Base-by-base conservation (phyloP, 92 coral and sea anemone genomes). In the Heliopora coerulea region DNA sequence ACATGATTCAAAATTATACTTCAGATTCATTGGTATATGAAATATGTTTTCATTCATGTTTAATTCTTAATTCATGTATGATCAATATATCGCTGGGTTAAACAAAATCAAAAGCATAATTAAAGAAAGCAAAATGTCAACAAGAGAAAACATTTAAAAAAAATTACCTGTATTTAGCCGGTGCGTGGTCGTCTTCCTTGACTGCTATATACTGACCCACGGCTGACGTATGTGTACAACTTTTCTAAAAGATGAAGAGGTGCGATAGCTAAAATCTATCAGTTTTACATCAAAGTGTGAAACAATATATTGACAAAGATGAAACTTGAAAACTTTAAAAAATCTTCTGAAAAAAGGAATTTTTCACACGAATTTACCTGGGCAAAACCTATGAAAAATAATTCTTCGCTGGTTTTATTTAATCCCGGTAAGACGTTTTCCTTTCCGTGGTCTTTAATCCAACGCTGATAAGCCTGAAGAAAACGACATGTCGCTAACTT, bases 321-420 rank as follows among this genome's bases (percentile, higher is more conserved):
- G 42, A 37, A 37, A 37, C 42, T 4, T 37, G 4, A 37, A 4
- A 11, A 37, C 6, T 11, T 37, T 37, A 4, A 37, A 4, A 37
- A 37, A 37, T 37, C 11, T 4, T 37, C 42, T 4, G 42, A 37
- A 37, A 37, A 37, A 37, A 4, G 11, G 11, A 37, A 37, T 37
- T 4, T 4, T 37, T 37, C 42, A 4, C 42, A 37, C n/a, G n/a
- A n/a, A n/a, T n/a, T 27, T 85, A 93, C 98, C 90, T 93, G 98
- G 1, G 98, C 98, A 58, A 89, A 93, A 40, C 98, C 98, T 23
- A 93, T 84, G 80, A 93, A 93, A 79, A 93, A 93, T 10, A 93
- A 89, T 49, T 93, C 84, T 56, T 85, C 88, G 37, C 96, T 91
- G 25, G 88, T 89, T 88, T 85, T 93, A 75, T 85, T 80, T 18